Evolutionary conservation across 2,113 vertebrate species (phyloP).

Genomic region (Podocnemis expansa): DNA sequence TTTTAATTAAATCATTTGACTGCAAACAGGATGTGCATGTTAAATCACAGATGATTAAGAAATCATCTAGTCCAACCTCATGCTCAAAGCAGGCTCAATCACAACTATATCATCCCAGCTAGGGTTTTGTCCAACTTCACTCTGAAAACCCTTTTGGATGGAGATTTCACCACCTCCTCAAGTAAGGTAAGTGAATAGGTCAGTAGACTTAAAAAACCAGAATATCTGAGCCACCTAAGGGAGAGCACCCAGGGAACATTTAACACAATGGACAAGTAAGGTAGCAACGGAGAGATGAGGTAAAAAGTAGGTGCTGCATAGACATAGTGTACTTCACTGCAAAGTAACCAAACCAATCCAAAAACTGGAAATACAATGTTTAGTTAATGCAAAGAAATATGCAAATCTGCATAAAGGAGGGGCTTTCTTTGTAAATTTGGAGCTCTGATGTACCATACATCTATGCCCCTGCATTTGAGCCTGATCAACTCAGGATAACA

Average conservation of each 20-base stretch:
- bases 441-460: background rate
- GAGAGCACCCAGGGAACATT: background rate
- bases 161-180: no score
- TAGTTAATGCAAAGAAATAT: background rate
- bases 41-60: no score
- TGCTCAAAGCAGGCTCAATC: no score
- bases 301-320: background rate
- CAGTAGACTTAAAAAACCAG: background rate
- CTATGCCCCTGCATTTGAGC: background rate
- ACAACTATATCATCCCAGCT: no score
- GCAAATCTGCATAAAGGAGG: no score
- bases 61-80: no score
- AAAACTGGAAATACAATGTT: background rate
- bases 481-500: background rate
- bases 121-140: no score
- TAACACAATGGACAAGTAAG: background rate
- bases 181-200: background rate
- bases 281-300: background rate
- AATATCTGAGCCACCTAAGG: background rate
- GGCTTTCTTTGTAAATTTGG: background rate
- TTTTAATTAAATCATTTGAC: background rate
- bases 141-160: no score
- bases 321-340: background rate
- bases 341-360: background rate
- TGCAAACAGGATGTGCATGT: background rate